Conservation (phyloP, 2,113 vertebrate species). For the Heterotilapia buettikoferi region DNA sequence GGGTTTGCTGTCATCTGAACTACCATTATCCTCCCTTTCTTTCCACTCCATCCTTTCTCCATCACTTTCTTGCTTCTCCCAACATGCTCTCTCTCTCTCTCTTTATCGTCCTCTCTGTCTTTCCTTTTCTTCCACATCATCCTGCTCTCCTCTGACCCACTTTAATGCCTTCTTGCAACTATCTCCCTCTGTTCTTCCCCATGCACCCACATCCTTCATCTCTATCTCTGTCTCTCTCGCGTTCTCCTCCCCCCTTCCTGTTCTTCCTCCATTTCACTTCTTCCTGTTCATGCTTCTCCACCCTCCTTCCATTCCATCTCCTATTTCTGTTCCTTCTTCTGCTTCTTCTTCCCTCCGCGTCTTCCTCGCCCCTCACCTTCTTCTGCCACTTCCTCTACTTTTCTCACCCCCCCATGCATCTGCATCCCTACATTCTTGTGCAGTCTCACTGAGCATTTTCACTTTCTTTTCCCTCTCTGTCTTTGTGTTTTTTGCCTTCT, state of each 20-base stretch:
- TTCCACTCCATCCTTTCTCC: background rate
- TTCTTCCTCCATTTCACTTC: background rate
- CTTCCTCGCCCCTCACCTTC: background rate
- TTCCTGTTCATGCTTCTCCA: background rate
- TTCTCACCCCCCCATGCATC: background rate
- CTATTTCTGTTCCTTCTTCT: background rate
- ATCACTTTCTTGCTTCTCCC: background rate
- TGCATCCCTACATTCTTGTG: background rate
- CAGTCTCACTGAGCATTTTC: background rate
- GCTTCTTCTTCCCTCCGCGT: background rate
- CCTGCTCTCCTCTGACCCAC: slow-evolving; percentile 54
- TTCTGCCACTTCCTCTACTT: background rate
- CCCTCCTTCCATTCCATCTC: background rate
- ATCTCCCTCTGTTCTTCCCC: slow-evolving; percentile 32
- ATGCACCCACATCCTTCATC: slow-evolving; percentile 19
- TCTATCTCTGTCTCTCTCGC: background rate
- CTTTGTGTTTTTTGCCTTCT: background rate
- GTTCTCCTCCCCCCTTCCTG: background rate
- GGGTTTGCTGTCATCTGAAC: background rate
- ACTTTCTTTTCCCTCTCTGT: background rate
- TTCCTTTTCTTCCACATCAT: slow-evolving; percentile 22
- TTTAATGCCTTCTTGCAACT: slow-evolving; percentile 46
- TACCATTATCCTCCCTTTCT: background rate
- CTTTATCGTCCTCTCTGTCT: slow-evolving; percentile 7
- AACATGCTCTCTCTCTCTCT: background rate